Evolutionary conservation across 2,113 vertebrate species (phyloP).

Genomic region (Hippocampus comes): DNA sequence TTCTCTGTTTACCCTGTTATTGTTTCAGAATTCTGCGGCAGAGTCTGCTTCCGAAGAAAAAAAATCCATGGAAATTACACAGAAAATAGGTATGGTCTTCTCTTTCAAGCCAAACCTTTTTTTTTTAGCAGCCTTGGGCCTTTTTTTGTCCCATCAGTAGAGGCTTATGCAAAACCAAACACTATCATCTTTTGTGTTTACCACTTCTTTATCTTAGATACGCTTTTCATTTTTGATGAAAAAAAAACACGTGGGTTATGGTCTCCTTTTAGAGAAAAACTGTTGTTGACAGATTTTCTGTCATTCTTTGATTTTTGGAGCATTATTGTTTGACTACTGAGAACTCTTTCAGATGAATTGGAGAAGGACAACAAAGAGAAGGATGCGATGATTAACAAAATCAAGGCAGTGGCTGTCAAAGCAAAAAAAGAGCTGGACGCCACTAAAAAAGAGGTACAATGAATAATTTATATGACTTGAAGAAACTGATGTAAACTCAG

Average conservation of each 20-base stretch:
- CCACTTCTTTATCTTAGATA: background rate
- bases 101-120: background rate
- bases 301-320: background rate
- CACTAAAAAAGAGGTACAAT: slow-evolving; percentile 85
- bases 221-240: background rate
- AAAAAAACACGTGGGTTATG: background rate
- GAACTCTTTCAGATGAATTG: slow-evolving; percentile 50
- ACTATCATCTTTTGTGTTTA: background rate
- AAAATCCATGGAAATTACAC: slow-evolving; percentile 69
- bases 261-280: no score
- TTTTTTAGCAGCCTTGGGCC: background rate
- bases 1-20: background rate
- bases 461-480: background rate
- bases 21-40: slow-evolving; percentile 69
- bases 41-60: slow-evolving; percentile 66
- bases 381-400: slow-evolving; percentile 87
- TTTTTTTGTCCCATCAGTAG: background rate
- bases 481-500: background rate
- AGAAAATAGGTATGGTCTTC: slow-evolving; percentile 80
- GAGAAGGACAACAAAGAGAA: slow-evolving; percentile 77
- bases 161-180: background rate
- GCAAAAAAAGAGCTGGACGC: slow-evolving; percentile 90
- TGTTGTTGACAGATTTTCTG: background rate
- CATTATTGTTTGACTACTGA: background rate
- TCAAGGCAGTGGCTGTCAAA: slow-evolving; percentile 93